Evolutionary conservation across 1,140 invertebrate genomes (phyloP), one percentile per base, ranked within the genome.

Genomic region (Aradophagus sp.): DNA sequence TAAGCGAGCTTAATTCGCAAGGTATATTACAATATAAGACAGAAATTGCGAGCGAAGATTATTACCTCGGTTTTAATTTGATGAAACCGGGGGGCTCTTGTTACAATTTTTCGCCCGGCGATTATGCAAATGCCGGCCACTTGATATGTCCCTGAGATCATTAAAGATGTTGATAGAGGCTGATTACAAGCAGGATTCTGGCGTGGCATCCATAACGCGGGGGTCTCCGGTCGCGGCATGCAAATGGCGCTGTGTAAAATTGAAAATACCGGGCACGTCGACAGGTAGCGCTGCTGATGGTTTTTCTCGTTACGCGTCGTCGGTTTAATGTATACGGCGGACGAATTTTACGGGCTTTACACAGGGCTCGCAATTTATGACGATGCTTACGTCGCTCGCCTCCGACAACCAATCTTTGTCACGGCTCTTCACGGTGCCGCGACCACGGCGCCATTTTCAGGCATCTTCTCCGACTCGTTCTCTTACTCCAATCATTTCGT

Each of bases 261-360:
- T 44, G 39, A 36, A 56, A 26, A 44, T 36, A 36, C 52, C 11
- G 13, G 12, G 19, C 52, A 35, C 52, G 52, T 56, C 32, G 39
- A 56, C 39, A 41, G 11, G 39, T 44, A 45, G 13, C 32, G 5
- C 39, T 34, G 31, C 27, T 44, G 39, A 56, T 56, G 39, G 39
- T 31, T 19, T 56, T 35, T 36, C 41, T 35, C 32, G 39, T 44
- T 44, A 45, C 52, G 41, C 52, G 39, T 45, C 27, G 38, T 17
- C 38, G 12, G 15, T 53, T 45, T 41, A 63, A 74, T 62, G 72
- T 70, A 69, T 66, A 74, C 45, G 53, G 35, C 62, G 35, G 52
- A 62, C 50, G 58, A 74, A 74, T 73, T 74, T 74, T 56, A 69
- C 66, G 59, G 55, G 31, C 47, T 41, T 35, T 53, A 65, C 62